Percentiles rank a stretch among this genome's conserved stretches.
Evolutionary conservation across 23 tunicate genomes (phyloP).

Genomic region (Corella eumyota): DNA sequence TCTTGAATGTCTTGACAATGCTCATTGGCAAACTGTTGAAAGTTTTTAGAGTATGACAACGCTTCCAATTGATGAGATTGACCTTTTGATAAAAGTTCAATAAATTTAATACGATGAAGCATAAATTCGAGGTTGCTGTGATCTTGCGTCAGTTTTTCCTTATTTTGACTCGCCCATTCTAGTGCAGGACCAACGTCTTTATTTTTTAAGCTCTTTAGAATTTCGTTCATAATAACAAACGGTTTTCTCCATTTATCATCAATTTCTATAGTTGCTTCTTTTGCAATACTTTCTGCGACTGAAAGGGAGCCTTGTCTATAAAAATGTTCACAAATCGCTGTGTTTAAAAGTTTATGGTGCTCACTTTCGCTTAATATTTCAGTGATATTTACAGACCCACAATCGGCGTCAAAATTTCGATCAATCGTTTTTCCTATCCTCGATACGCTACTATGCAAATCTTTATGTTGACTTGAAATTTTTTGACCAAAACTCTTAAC

Average conservation of each 20-base stretch:
- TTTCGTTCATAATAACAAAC: slow-evolving; percentile 72
- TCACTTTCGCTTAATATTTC: slow-evolving; percentile 38
- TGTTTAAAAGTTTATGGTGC: slow-evolving; percentile 56
- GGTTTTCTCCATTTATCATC: slow-evolving; percentile 54
- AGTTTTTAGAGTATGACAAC: slow-evolving; percentile 44
- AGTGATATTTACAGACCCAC: slow-evolving; percentile 53
- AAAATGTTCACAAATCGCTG: slow-evolving; percentile 82
- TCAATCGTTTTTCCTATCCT: slow-evolving; percentile 91
- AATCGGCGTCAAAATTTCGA: slow-evolving; percentile 82
- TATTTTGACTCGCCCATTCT: slow-evolving; percentile 49
- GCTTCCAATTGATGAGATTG: slow-evolving; percentile 48
- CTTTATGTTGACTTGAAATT: slow-evolving; percentile 76
- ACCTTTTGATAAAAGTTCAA: slow-evolving; percentile 44
- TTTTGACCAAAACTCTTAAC: slow-evolving; percentile 39
- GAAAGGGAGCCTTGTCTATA: slow-evolving; percentile 52
- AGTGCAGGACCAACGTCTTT: slow-evolving; percentile 56
- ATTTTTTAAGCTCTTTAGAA: slow-evolving; percentile 35
- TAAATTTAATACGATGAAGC: slow-evolving; percentile 68
- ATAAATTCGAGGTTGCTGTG: slow-evolving; percentile 57
- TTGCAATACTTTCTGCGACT: slow-evolving; percentile 60
- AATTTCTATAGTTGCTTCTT: slow-evolving; percentile 51
- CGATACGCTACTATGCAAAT: slow-evolving; percentile 84
- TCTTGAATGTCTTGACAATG: slow-evolving; percentile 68
- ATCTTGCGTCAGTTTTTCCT: slow-evolving; percentile 18
- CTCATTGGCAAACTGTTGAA: slow-evolving; percentile 46